Base-by-base conservation (phyloP, 1,140 invertebrate genomes). In the Solenopsis fugax region DNA sequence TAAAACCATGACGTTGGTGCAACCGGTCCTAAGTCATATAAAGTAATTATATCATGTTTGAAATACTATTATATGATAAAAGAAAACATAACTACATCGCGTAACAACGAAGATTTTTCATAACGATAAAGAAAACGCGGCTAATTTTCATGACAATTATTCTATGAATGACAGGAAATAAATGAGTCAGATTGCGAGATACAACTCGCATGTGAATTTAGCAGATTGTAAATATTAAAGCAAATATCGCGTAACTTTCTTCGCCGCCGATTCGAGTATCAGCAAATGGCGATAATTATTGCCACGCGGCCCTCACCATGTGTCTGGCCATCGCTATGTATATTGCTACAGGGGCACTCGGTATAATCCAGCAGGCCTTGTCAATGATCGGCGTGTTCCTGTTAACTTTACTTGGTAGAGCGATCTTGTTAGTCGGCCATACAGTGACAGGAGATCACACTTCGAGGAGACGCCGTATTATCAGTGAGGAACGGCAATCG, bases 251-350 rank as follows among this genome's bases (percentile, higher is more conserved):
- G 10, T 18, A 21, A 48, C 10, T 54, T 41, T 41, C 45, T 18
- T 52, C n/a, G 1, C 41, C 12, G 6, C 5, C 18, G 41, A 67
- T 45, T 56, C n/a, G 41, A n/a, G 16, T 78, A n/a, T 81, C 29
- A 71, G 21, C 5, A 1, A 81, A 81, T 81, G 37, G 78, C 34
- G 78, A 56, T 81, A 72, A 72, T 72, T 81, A 54, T 81, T 65
- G 50, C 3, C 65, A 71, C 12, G 37, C 37, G 6, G 18, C 3
- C 21, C 1, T 71, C 48, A 0, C 24, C 21, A 81, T 81, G 78
- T 81, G 78, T 72, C 7, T 81, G 21, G 78, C 78, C n/a, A 71
- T 81, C 10, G 78, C 34, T 13, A 81, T 81, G 78, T 81, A 81
- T 4, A 3, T 72, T 37, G 65, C 18, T 29, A 72, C 78, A 5